phyloP scores from a whole-genome alignment of 2,797 vertebrate species.

The Neostethus bicornis region DNA sequence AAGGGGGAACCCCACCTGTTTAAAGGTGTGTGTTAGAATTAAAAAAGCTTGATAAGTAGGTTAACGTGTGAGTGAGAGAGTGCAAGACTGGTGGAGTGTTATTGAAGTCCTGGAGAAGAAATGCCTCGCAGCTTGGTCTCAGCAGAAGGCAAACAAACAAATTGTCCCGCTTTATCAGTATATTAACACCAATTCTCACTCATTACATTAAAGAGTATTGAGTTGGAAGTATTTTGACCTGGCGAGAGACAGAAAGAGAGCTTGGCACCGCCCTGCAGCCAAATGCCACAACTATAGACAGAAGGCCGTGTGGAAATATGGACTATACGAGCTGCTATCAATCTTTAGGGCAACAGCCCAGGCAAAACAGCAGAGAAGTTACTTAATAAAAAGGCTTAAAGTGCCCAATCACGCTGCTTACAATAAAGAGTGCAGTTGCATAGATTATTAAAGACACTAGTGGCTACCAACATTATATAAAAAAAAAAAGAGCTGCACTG shows the following conservation, averaged over 20 bases:
- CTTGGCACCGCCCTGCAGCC: slow-evolving; percentile 72
- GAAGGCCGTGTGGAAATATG: slow-evolving; percentile 31
- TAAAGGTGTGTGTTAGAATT: slow-evolving; percentile 2
- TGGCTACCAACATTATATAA: slow-evolving; percentile 9
- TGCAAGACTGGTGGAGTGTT: slow-evolving; percentile 53
- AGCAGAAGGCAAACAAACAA: slow-evolving; percentile 72
- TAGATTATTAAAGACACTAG: slow-evolving; percentile 19
- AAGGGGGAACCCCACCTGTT: neutral
- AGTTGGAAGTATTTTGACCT: slow-evolving; percentile 77
- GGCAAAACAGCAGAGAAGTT: slow-evolving; percentile 46
- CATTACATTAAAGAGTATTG: slow-evolving; percentile 83
- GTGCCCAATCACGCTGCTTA: slow-evolving; percentile 27
- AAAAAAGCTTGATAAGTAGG: slow-evolving; percentile 31
- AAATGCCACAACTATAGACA: slow-evolving; percentile 58
- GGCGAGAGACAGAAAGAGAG: slow-evolving; percentile 38
- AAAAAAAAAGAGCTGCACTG: slow-evolving; percentile 10
- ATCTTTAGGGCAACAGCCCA: slow-evolving; percentile 63
- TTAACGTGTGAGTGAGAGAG: slow-evolving; percentile 51
- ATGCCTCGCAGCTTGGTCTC: slow-evolving; percentile 72
- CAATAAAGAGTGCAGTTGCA: slow-evolving; percentile 14
- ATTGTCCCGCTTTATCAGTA: slow-evolving; percentile 82
- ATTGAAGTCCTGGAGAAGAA: slow-evolving; percentile 63
- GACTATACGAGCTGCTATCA: slow-evolving; percentile 48
- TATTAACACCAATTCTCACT: slow-evolving; percentile 88
- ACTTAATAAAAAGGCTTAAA: slow-evolving; percentile 45